Base-by-base conservation (phyloP, 2,888 invertebrate genomes). In the Pelosia muscerda region DNA sequence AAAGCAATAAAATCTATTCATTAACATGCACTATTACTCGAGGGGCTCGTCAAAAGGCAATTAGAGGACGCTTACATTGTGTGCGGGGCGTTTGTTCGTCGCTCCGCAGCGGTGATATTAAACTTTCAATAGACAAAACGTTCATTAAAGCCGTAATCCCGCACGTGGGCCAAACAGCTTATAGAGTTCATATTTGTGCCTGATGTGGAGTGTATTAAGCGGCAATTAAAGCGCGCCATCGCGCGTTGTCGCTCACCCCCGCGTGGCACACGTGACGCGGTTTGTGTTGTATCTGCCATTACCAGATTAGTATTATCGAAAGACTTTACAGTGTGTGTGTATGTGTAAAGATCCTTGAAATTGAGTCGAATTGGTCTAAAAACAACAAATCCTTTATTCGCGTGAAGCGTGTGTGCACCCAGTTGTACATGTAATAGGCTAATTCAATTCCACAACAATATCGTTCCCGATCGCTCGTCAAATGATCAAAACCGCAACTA, bases 141-240 rank as follows among this genome's bases (percentile, higher is more conserved):
- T 68, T 80, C 62, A 80, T 78, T 80, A 77, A 77, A 80, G 28
- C 67, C 58, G 59, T 77, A 75, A 78, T 75, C 78, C 61, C 19
- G 65, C 60, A 13, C 25, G 26, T 53, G 54, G 4, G 42, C 54
- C 65, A 65, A 65, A 74, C 53, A 55, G 60, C 49, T 49, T 53
- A 54, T 15, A 9, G 28, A 68, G 70, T 75, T 75, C 63, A 71
- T 74, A 71, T 70, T 78, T 76, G 71, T 75, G 70, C 66, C 66
- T n/a, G 62, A 68, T 68, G 69, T 25, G 65, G 67, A 42, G 62
- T 70, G 62, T 73, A 76, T 81, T 70, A 72, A 71, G 67, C 65
- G 69, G 64, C 72, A 73, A 73, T 73, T 66, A 69, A 25, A 25
- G 75, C 68, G 49, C 66, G 68, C 63, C 38, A 60, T 15, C 67